phyloP scores from a whole-genome alignment of 2,888 invertebrate genomes.

The Agelastica alni region DNA sequence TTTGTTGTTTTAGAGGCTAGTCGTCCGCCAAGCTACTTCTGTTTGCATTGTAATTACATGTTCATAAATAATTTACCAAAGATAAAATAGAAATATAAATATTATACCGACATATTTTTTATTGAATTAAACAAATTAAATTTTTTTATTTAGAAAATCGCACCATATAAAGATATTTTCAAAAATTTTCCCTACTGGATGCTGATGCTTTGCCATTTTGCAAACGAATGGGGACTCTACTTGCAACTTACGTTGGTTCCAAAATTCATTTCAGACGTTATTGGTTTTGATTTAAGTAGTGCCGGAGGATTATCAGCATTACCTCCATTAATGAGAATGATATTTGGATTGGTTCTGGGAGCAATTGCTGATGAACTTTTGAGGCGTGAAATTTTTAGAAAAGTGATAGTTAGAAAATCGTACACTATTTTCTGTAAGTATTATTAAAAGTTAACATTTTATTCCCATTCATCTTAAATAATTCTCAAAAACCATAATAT shows the following conservation, averaged over 20 bases:
- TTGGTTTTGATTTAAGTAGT: constrained; percentile 37
- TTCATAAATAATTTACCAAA: too few relatives aligned
- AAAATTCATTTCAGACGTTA: constrained; percentile 35
- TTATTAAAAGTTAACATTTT: neutral
- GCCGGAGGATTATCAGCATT: constrained; percentile 40
- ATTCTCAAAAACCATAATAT: neutral
- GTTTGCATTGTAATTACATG: too few relatives aligned
- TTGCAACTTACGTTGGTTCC: constrained; percentile 34
- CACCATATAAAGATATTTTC: constrained; percentile 37
- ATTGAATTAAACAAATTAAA: too few relatives aligned
- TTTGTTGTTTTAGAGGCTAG: too few relatives aligned
- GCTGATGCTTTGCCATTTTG: constrained; percentile 34
- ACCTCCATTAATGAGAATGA: constrained; percentile 40
- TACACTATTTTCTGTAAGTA: constrained; percentile 43
- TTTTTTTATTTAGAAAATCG: constrained; percentile 31
- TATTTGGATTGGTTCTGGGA: constrained; percentile 39
- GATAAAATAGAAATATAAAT: too few relatives aligned
- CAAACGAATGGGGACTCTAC: constrained; percentile 38
- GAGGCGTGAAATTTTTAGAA: constrained; percentile 31
- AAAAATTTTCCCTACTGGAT: constrained; percentile 34
- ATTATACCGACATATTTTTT: too few relatives aligned
- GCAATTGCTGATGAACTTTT: constrained; percentile 37
- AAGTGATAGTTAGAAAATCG: constrained; percentile 35
- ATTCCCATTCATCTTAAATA: neutral
- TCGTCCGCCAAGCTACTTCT: too few relatives aligned